These are phyloP conservation scores for Castor canadensis DNA, from an alignment of 2,113 vertebrate genomes.

Conservation along the genomic window DNA sequence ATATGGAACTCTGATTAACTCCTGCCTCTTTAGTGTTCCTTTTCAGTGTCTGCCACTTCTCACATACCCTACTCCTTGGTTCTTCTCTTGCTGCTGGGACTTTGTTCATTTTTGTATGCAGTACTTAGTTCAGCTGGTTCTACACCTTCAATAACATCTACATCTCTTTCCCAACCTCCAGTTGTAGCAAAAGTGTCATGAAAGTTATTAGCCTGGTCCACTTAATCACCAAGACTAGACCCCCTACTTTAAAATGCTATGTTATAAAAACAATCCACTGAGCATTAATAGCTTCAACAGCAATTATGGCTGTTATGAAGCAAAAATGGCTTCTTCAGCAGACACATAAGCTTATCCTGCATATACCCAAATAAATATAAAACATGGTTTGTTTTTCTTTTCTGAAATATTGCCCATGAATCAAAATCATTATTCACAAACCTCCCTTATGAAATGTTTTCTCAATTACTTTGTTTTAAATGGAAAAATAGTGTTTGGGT, in stretches of 20 bases:
- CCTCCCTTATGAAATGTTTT: neutral
- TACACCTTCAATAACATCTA: neutral
- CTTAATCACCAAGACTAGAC: neutral
- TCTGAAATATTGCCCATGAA: neutral
- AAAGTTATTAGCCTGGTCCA: neutral
- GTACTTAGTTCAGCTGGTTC: neutral
- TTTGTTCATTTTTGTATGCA: neutral
- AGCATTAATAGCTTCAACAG: neutral
- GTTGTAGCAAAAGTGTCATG: conserved; percentile 44
- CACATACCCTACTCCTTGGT: neutral
- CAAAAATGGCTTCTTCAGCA: neutral
- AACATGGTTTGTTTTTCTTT: neutral
- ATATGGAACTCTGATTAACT: neutral
- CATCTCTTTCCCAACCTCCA: neutral
- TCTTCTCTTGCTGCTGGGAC: neutral
- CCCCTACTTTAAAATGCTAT: neutral
- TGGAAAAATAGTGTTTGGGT: neutral
- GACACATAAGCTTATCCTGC: neutral
- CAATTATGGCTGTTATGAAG: too few relatives aligned
- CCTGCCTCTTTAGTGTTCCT: neutral
- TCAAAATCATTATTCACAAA: neutral
- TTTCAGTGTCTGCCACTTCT: neutral
- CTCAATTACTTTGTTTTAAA: conserved; percentile 31
- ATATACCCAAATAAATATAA: conserved; percentile 20
- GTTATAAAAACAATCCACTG: neutral